Evolutionary conservation across 1,140 invertebrate species (phyloP).

Genomic region (Phortica variegata): DNA sequence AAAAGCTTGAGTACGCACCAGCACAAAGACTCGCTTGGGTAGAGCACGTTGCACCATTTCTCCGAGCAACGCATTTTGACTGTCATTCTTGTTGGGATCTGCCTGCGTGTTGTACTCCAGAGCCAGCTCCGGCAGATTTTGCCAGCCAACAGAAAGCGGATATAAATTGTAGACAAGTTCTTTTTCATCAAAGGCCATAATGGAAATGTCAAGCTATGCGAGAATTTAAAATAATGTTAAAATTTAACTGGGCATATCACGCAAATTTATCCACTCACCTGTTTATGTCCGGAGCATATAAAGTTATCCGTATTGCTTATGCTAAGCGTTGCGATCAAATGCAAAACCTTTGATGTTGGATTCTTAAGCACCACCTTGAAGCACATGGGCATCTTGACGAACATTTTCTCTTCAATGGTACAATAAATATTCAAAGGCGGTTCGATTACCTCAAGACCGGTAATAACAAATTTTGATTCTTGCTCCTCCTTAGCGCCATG

Average conservation of each 20-base stretch:
- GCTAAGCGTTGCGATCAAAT: constrained; percentile 42
- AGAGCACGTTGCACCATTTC: constrained; percentile 51
- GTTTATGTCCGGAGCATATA: constrained; percentile 54
- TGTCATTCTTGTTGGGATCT: constrained; percentile 46
- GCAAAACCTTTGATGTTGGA: constrained; percentile 43
- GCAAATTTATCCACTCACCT: constrained; percentile 27
- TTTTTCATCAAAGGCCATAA: constrained; percentile 51
- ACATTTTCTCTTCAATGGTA: constrained; percentile 56
- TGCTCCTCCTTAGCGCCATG: constrained; percentile 44
- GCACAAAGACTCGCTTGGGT: constrained; percentile 54
- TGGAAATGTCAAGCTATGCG: constrained; percentile 46
- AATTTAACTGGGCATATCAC: not conserved
- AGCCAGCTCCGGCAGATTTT: constrained; percentile 46
- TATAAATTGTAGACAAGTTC: constrained; percentile 53
- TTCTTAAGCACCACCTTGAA: constrained; percentile 52
- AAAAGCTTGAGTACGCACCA: constrained; percentile 32
- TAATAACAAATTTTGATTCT: constrained; percentile 54
- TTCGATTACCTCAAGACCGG: constrained; percentile 43
- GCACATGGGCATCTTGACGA: constrained; percentile 55
- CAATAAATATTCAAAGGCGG: constrained; percentile 55
- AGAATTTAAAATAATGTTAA: not conserved
- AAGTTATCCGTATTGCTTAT: constrained; percentile 56
- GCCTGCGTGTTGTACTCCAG: constrained; percentile 51
- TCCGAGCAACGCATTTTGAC: constrained; percentile 44
- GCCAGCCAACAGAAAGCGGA: constrained; percentile 54